Percentiles rank a stretch among this genome's conserved stretches.
These are phyloP conservation scores for Ostrea denselamellosa DNA, from an alignment of 1,140 invertebrate species.

Conservation along the genomic window DNA sequence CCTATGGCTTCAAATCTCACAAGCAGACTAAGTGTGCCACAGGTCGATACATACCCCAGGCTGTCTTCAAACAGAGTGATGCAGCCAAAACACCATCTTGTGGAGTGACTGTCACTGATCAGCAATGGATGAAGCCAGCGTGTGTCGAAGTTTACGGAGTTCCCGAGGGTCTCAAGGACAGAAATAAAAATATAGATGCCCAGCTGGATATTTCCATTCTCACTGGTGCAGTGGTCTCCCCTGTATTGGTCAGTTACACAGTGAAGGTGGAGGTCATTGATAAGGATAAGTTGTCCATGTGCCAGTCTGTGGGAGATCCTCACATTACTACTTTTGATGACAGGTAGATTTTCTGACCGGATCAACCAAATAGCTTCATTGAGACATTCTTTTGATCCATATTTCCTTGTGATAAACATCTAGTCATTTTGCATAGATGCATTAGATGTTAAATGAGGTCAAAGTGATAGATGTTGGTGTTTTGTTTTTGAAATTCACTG, in stretches of 20 bases:
- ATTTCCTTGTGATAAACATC: too few species aligned
- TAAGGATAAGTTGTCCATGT: constrained; percentile 62
- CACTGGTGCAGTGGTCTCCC: neutral
- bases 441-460: too few species aligned
- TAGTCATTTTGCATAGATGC: too few species aligned
- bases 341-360: constrained; percentile 52
- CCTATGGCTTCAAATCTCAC: constrained; percentile 38
- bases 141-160: constrained; percentile 62
- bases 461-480: too few species aligned
- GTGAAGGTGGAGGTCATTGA: constrained; percentile 70
- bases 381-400: too few species aligned
- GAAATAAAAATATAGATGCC: constrained; percentile 57
- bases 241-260: neutral
- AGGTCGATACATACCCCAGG: constrained; percentile 55
- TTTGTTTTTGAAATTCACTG: too few species aligned
- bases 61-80: constrained; percentile 56
- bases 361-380: too few species aligned
- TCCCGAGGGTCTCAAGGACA: constrained; percentile 65
- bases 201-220: constrained; percentile 37
- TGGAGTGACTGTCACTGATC: constrained; percentile 52
- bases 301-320: constrained; percentile 71
- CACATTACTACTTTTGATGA: constrained; percentile 71
- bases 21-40: constrained; percentile 54
- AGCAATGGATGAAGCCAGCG: constrained; percentile 51
- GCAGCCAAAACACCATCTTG: constrained; percentile 49